phyloP scores from a whole-genome alignment of 2,888 invertebrate species.

The Matsumyia berberina region DNA sequence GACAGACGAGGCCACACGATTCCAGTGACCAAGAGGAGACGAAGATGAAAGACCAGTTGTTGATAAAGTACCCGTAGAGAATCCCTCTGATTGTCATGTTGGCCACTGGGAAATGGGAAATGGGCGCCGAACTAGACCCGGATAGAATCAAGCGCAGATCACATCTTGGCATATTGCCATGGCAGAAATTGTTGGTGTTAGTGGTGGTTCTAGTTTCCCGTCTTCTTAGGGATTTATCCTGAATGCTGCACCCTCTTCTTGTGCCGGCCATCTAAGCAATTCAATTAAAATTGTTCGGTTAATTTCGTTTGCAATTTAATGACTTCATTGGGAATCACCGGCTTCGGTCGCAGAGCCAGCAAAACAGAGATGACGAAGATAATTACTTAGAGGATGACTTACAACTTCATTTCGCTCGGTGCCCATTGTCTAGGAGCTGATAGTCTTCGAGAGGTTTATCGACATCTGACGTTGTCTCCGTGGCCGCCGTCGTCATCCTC shows the following conservation, averaged over 20 bases:
- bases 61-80: slow-evolving; percentile 61
- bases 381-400: slow-evolving; percentile 74
- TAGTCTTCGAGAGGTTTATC: slow-evolving; percentile 51
- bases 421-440: slow-evolving; percentile 58
- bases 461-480: slow-evolving; percentile 49
- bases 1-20: slow-evolving; percentile 73
- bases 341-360: slow-evolving; percentile 14
- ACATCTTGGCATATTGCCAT: slow-evolving; percentile 74
- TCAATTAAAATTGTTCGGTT: slow-evolving; percentile 79
- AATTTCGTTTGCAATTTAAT: slow-evolving; percentile 78
- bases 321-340: slow-evolving; percentile 74
- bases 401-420: slow-evolving; percentile 69
- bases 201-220: slow-evolving; percentile 58
- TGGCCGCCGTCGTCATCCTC: slow-evolving; percentile 32
- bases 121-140: slow-evolving; percentile 66
- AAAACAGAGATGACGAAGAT: slow-evolving; percentile 69
- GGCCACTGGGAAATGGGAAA: slow-evolving; percentile 28
- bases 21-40: slow-evolving; percentile 46
- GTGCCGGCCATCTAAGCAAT: slow-evolving; percentile 49
- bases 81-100: slow-evolving; percentile 54
- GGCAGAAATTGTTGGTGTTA: slow-evolving; percentile 54
- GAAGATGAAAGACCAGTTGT: slow-evolving; percentile 71
- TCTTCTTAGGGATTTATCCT: slow-evolving; percentile 17
- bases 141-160: slow-evolving; percentile 67
- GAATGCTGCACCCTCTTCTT: slow-evolving; percentile 46